A percentile compares a stretch with the other conserved stretches of the same genome.
Evolutionary conservation across 2,888 invertebrate genomes (phyloP).

Genomic region (Dynastes maya): DNA sequence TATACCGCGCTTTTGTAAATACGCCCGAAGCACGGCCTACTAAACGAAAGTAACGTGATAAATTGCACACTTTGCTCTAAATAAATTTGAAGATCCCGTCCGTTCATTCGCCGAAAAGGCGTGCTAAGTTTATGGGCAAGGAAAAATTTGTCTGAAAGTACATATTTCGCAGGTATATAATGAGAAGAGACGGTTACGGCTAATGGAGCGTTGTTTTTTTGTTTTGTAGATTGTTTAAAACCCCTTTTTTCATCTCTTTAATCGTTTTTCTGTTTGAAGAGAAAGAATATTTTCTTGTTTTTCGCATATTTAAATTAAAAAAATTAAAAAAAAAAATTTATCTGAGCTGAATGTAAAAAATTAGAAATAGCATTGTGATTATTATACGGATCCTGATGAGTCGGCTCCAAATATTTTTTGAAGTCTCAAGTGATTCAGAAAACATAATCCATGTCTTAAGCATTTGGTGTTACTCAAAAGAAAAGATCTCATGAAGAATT

Average conservation of each 20-base stretch:
- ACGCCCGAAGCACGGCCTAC: neutral
- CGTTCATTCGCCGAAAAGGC: neutral
- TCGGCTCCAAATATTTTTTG: no score
- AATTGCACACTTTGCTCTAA: constrained; percentile 1
- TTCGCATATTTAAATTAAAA: no score
- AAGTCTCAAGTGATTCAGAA: no score
- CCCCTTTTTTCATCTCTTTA: neutral
- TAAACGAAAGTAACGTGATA: constrained; percentile 10
- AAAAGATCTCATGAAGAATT: no score
- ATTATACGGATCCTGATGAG: no score
- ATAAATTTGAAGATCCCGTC: neutral
- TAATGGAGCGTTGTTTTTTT: neutral
- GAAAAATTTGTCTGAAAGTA: neutral
- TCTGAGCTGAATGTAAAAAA: no score
- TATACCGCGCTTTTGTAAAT: neutral
- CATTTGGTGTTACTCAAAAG: no score
- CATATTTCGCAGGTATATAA: constrained; percentile 1
- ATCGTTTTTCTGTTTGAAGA: neutral
- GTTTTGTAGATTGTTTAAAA: neutral
- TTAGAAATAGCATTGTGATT: no score
- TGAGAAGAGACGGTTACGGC: neutral
- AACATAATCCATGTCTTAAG: no score
- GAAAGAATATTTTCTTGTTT: neutral
- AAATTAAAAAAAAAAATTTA: no score
- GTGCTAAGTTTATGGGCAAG: neutral